Conservation (phyloP, 2,888 invertebrate species). For the Drosophila mimica region DNA sequence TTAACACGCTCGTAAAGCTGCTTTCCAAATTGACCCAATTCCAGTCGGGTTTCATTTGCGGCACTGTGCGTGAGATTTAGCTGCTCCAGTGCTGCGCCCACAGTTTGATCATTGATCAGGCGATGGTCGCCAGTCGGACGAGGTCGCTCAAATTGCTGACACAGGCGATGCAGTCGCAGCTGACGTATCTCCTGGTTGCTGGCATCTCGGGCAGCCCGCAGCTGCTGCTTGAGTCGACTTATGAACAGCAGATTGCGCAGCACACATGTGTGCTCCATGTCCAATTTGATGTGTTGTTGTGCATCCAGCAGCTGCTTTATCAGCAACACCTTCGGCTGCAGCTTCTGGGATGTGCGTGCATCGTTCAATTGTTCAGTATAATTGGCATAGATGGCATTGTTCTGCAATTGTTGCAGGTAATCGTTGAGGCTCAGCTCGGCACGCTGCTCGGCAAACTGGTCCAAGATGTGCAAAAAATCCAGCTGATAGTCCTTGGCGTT, state of each 20-base stretch:
- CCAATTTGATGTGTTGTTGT: conserved; percentile 22
- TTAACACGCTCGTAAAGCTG: conserved; percentile 72
- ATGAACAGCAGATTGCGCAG: conserved; percentile 75
- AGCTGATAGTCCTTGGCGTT: conserved; percentile 63
- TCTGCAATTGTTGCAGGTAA: conserved; percentile 60
- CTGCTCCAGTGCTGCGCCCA: conserved; percentile 46
- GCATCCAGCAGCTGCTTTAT: conserved; percentile 77
- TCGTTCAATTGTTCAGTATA: conserved; percentile 46
- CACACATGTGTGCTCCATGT: conserved; percentile 55
- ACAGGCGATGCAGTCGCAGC: conserved; percentile 71
- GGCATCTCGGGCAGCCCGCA: conserved; percentile 63
- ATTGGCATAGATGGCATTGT: conserved; percentile 38
- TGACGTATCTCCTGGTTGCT: conserved; percentile 75
- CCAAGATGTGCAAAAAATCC: conserved; percentile 55
- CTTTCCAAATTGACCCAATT: conserved; percentile 66
- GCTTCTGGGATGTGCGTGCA: conserved; percentile 39
- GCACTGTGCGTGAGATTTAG: conserved; percentile 38
- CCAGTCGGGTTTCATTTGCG: conserved; percentile 25
- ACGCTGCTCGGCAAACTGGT: conserved; percentile 41
- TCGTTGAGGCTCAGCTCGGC: conserved; percentile 61
- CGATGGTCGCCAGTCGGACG: conserved; percentile 9
- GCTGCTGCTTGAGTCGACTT: conserved; percentile 58
- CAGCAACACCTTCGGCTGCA: conserved; percentile 72
- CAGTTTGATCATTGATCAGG: conserved; percentile 60
- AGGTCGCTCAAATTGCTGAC: conserved; percentile 68